These are phyloP conservation scores for Leptinotarsa juncta DNA, from an alignment of 2,888 invertebrate genomes.

Conservation along the genomic window DNA sequence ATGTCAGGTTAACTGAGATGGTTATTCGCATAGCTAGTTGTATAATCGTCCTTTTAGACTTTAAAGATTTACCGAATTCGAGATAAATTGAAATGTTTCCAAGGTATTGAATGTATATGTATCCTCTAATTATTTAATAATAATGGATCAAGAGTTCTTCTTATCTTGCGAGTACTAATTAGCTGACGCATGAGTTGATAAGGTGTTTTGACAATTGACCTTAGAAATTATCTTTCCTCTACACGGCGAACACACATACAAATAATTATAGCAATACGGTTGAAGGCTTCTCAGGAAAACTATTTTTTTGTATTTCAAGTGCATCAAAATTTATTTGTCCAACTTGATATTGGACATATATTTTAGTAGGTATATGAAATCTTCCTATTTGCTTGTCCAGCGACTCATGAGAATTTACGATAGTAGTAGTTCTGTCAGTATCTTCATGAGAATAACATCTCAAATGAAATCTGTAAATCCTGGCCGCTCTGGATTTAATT, in stretches of 20 bases:
- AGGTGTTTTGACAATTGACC: neutral
- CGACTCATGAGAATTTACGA: too few relatives aligned
- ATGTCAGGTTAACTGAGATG: neutral
- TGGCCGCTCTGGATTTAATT: too few relatives aligned
- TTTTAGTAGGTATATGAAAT: too few relatives aligned
- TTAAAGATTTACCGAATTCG: neutral
- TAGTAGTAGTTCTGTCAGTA: too few relatives aligned
- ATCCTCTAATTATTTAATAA: neutral
- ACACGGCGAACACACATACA: neutral
- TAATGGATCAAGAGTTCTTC: neutral
- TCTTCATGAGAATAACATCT: too few relatives aligned
- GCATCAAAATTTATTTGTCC: too few relatives aligned
- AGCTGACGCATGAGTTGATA: slow-evolving; percentile 10
- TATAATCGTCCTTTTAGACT: neutral
- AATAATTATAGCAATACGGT: neutral
- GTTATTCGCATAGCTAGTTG: neutral
- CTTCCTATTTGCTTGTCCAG: too few relatives aligned
- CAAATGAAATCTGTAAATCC: too few relatives aligned
- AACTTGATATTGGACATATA: too few relatives aligned
- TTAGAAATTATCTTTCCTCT: neutral
- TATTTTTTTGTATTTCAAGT: too few relatives aligned
- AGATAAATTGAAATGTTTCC: neutral
- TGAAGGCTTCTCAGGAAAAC: neutral
- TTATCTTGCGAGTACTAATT: neutral
- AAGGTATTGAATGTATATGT: neutral